Percentiles rank a stretch among this genome's conserved stretches.
Conservation (phyloP, 2,888 invertebrate species). For the Ophion obscuratus region DNA sequence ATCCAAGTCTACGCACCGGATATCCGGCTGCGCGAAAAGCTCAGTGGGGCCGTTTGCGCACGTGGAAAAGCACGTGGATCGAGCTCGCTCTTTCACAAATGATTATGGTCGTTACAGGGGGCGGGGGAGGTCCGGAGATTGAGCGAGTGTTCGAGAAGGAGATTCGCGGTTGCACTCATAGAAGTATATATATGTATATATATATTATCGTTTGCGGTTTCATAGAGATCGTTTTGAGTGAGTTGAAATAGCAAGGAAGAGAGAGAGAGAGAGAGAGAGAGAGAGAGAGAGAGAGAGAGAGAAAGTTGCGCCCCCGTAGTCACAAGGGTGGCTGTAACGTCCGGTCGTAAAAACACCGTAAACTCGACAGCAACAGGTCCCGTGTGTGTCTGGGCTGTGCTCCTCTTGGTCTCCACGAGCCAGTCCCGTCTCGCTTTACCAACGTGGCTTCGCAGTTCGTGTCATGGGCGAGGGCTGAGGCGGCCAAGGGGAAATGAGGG, state of each 20-base stretch:
- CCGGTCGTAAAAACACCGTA: constrained; percentile 84
- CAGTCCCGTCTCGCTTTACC: constrained; percentile 46
- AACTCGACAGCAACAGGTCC: constrained; percentile 84
- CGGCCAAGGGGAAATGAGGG: constrained; percentile 48
- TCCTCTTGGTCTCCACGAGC: constrained; percentile 28
- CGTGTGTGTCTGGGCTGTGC: constrained; percentile 78
- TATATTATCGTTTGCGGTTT: constrained; percentile 54
- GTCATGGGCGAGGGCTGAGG: not conserved
- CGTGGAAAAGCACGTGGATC: constrained; percentile 52
- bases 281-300: constrained; percentile 52
- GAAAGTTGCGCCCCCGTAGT: constrained; percentile 77
- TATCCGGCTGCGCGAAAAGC: not conserved
- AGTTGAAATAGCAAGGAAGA: constrained; percentile 35
- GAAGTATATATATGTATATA: constrained; percentile 13
- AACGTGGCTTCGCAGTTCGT: constrained; percentile 19
- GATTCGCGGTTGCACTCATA: constrained; percentile 38
- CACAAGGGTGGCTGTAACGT: constrained; percentile 82
- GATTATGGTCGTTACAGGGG: constrained; percentile 59
- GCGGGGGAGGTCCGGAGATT: constrained; percentile 23
- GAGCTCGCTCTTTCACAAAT: constrained; percentile 45
- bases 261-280: constrained; percentile 60
- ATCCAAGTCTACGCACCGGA: no score
- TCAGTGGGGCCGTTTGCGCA: constrained; percentile 32
- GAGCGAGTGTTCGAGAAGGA: constrained; percentile 25
- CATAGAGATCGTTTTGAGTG: constrained; percentile 49